Evolutionary conservation across 2,797 vertebrate genomes (phyloP), one percentile per base, ranked within the genome.

Genomic region (Australoheros facetus): DNA sequence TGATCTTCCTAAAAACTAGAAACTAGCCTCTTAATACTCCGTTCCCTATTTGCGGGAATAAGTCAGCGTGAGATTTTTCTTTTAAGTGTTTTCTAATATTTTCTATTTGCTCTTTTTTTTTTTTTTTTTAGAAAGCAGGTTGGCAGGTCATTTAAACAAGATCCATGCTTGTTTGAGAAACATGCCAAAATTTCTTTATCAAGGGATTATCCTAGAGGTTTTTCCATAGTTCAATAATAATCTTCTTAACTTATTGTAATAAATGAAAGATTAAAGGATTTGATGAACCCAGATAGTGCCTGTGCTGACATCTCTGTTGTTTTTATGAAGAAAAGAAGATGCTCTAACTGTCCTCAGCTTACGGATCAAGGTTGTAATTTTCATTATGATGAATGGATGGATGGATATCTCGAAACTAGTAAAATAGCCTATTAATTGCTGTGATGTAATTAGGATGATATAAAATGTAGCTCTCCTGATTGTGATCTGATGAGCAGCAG

Each of bases 191-290:
- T 77, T 87, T 89, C 85, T 87, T 92, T 93, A 88, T 89, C 73
- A 88, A 74, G 74, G 91, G 94, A 95, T 95, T 95, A 95, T 90
- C 89, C 89, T 85, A 70, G 73, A 92, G 92, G 80, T 92, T 92
- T 94, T 95, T 95, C 92, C 92, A 93, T 92, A 90, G 90, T 92
- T 91, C 83, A 93, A 93, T 92, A 94, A 93, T 94, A 95, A 95
- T 94, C 94, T 90, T 85, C 92, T 94, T 94, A 93, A 94, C 74
- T 90, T 95, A 91, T 92, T 92, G 90, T 88, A 95, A 95, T 95
- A 95, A 96, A 95, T 90, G 82, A 90, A 92, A 94, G 94, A 94
- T 95, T 95, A 95, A 86, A 87, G 75, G 91, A 89, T 93, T 94
- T 92, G 56, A 86, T 89, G 82, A 92, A 90, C 77, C 66, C 78